Percentiles rank a stretch among this genome's conserved stretches.
phyloP scores from a whole-genome alignment of 2,113 vertebrate species.

The Pelobates fuscus region DNA sequence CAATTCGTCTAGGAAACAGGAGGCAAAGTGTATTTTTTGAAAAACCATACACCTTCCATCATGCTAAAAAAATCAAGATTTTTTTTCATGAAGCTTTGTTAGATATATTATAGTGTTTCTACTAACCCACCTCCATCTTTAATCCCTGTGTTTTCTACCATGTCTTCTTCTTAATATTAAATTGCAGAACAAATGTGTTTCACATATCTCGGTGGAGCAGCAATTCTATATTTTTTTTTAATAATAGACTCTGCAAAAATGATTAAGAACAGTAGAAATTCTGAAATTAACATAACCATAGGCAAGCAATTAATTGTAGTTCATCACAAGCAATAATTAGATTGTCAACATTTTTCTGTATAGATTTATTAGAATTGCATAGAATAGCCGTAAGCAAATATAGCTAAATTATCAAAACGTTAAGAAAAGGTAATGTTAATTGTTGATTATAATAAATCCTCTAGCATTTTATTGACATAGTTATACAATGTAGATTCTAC shows the following conservation, averaged over 20 bases:
- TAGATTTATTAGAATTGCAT: not conserved
- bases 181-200: not conserved
- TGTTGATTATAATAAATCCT: not conserved
- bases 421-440: not conserved
- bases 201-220: too few species aligned
- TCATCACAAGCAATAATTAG: constrained; percentile 9
- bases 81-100: too few species aligned
- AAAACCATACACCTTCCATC: too few species aligned
- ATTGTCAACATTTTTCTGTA: not conserved
- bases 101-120: too few species aligned
- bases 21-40: too few species aligned
- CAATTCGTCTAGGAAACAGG: too few species aligned
- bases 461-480: too few species aligned
- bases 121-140: too few species aligned
- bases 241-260: not conserved
- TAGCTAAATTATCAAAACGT: not conserved
- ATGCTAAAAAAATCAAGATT: too few species aligned
- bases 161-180: not conserved
- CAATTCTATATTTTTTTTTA: not conserved
- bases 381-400: not conserved
- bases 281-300: not conserved
- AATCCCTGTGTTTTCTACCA: not conserved
- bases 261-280: not conserved
- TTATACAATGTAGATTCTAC: too few species aligned
- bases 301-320: constrained; percentile 2